Base-by-base conservation (phyloP, 1,140 invertebrate genomes). In the Bombus sylvicola region DNA sequence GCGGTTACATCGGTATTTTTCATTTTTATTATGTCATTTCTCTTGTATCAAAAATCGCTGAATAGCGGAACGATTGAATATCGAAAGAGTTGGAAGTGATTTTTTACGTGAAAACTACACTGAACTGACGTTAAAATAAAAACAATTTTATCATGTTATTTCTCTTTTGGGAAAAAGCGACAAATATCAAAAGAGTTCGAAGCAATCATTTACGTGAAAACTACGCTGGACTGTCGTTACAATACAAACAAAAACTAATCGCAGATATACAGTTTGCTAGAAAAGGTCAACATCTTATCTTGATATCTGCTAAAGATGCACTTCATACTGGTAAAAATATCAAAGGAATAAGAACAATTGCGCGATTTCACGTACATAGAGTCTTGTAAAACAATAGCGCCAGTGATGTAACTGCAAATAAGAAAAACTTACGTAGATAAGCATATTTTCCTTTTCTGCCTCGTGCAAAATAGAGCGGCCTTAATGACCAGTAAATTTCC, bases 401-500 rank as follows among this genome's bases (percentile, higher is more conserved):
- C 5, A 15, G 59, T 41, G 41, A 62, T 73, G 25, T 62, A 81
- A 89, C 76, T 47, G 25, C 22, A 77, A 78, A 57, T 68, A 62
- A 81, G 66, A 64, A 43, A 73, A 81, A 85, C 39, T 37, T 37
- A 59, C 62, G 47, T 39, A 57, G 83, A 88, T 78, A 80, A 87
- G 64, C 80, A 47, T 75, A 76, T 88, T 81, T 53, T 76, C 78
- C 18, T 76, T 15, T 62, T 25, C 31, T 47, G 31, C 37, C 31
- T 78, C 39, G 76, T 53, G 37, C 47, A 85, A 76, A 57, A 47
- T 80, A 68, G 34, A 66, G 34, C 62, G 22, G 72, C 75, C 18
- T 34, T 64, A 77, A 64, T 22, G 80, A 66, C 66, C 79, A 64
- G 83, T 89, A 89, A 47, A 89, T 90, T 88, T 90, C 88, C 89